phyloP scores from a whole-genome alignment of 2,888 invertebrate genomes.

The Listrodromus nycthemerus region DNA sequence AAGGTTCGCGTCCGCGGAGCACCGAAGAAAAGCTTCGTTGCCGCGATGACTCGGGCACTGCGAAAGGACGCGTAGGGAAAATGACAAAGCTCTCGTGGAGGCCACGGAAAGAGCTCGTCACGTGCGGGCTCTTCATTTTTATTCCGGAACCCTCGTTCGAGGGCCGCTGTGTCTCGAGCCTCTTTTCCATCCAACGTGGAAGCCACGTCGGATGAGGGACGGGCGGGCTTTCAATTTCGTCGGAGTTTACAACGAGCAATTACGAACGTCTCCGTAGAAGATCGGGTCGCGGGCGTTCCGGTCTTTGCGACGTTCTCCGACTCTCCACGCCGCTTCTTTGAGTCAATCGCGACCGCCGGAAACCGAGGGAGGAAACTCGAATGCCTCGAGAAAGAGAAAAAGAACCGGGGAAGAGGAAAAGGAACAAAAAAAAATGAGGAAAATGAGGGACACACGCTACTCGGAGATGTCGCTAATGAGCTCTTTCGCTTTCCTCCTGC shows the following conservation, averaged over 20 bases:
- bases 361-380: constrained; percentile 13
- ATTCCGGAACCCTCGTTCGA: not conserved
- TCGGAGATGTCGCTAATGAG: constrained; percentile 65
- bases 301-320: constrained; percentile 14
- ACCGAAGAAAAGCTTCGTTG: constrained; percentile 49
- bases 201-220: constrained; percentile 21
- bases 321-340: constrained; percentile 24
- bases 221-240: constrained; percentile 54
- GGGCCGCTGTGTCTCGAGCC: constrained; percentile 9
- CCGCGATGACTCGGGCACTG: not conserved
- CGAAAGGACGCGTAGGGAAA: constrained; percentile 42
- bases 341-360: constrained; percentile 10
- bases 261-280: constrained; percentile 32
- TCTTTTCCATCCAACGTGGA: constrained; percentile 1
- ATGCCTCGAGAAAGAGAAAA: constrained; percentile 16
- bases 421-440: constrained; percentile 42
- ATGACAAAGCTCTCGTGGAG: constrained; percentile 47
- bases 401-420: constrained; percentile 5
- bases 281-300: constrained; percentile 42
- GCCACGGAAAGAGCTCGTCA: constrained; percentile 41
- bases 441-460: constrained; percentile 38
- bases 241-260: constrained; percentile 51
- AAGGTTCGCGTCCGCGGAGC: constrained; percentile 9
- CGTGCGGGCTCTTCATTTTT: constrained; percentile 51
- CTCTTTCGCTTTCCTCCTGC: constrained; percentile 52